Evolutionary conservation across 2,888 invertebrate genomes (phyloP).

Genomic region (Boloria euphrosyne): DNA sequence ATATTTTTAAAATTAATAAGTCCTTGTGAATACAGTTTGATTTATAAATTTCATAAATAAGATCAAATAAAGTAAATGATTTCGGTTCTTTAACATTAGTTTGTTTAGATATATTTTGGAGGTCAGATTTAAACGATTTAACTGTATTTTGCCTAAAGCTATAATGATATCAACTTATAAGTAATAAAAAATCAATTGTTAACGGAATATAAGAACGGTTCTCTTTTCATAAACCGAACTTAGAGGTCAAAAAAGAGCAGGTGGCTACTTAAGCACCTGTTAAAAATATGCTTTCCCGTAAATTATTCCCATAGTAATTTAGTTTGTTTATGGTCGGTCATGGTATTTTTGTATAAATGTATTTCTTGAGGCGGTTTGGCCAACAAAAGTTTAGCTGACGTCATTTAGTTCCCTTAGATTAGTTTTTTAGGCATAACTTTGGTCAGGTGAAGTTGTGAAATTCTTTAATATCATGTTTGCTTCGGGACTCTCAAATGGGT

Average conservation of each 20-base stretch:
- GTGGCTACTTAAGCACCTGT: constrained; percentile 53
- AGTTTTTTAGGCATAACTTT: constrained; percentile 59
- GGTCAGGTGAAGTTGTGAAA: constrained; percentile 55
- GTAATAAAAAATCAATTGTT: constrained; percentile 51
- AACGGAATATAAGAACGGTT: constrained; percentile 36
- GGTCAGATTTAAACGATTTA: background rate
- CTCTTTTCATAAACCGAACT: constrained; percentile 32
- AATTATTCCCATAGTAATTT: constrained; percentile 55
- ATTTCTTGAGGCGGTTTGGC: constrained; percentile 53
- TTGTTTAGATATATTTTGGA: background rate
- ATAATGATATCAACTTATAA: constrained; percentile 6
- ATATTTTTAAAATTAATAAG: too few species aligned
- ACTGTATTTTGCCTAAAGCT: constrained; percentile 17
- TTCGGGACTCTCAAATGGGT: constrained; percentile 50
- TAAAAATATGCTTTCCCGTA: constrained; percentile 51
- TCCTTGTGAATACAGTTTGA: too few species aligned
- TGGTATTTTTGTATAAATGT: constrained; percentile 61
- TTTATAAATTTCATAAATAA: too few species aligned
- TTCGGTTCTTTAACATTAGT: background rate
- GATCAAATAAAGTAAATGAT: too few species aligned
- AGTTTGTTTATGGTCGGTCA: constrained; percentile 79
- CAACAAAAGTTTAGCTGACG: constrained; percentile 69
- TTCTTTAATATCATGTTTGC: constrained; percentile 63
- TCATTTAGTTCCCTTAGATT: constrained; percentile 62
- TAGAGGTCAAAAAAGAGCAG: constrained; percentile 64